A percentile compares a stretch with the other conserved stretches of the same genome.
These are phyloP conservation scores for Greenwoodochromis staneri DNA, from an alignment of 2,113 vertebrate species.

Conservation along the genomic window DNA sequence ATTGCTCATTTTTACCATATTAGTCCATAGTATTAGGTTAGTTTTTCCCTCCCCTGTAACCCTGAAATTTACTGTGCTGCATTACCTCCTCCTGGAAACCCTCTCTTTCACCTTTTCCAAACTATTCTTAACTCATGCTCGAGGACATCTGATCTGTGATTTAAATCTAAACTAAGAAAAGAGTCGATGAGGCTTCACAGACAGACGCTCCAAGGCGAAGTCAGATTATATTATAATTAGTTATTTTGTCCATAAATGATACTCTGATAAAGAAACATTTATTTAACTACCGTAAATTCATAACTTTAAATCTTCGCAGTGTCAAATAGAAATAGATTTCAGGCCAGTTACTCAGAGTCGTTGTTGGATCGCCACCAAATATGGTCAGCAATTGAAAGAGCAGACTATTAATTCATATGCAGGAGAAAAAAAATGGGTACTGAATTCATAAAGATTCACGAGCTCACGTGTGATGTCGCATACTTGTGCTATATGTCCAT, in stretches of 20 bases:
- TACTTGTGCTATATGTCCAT: not conserved
- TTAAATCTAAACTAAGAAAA: conserved; percentile 1
- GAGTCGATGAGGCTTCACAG: not conserved
- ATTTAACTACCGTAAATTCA: conserved; percentile 16
- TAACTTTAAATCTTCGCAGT: conserved; percentile 7
- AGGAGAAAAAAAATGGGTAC: not conserved
- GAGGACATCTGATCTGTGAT: conserved; percentile 32
- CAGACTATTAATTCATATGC: conserved; percentile 10
- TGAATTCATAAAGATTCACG: conserved; percentile 1
- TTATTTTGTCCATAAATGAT: conserved; percentile 15
- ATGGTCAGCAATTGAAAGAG: conserved; percentile 13
- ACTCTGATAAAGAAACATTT: conserved; percentile 29
- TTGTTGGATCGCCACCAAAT: conserved; percentile 25
- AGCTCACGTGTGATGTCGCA: not conserved
- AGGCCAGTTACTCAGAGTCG: not conserved
- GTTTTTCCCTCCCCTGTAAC: conserved; percentile 9
- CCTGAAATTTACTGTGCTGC: conserved; percentile 26
- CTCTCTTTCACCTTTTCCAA: conserved; percentile 44
- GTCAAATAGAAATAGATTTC: conserved; percentile 10
- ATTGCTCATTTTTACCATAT: conserved; percentile 57
- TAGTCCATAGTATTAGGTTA: conserved; percentile 41
- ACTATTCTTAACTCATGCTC: not conserved
- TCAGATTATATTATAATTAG: conserved; percentile 25
- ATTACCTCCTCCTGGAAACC: conserved; percentile 44
- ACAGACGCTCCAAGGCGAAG: not conserved